These are phyloP conservation scores for Ceratotherium simum DNA, from an alignment of 2,113 vertebrate genomes.

Conservation along the genomic window DNA sequence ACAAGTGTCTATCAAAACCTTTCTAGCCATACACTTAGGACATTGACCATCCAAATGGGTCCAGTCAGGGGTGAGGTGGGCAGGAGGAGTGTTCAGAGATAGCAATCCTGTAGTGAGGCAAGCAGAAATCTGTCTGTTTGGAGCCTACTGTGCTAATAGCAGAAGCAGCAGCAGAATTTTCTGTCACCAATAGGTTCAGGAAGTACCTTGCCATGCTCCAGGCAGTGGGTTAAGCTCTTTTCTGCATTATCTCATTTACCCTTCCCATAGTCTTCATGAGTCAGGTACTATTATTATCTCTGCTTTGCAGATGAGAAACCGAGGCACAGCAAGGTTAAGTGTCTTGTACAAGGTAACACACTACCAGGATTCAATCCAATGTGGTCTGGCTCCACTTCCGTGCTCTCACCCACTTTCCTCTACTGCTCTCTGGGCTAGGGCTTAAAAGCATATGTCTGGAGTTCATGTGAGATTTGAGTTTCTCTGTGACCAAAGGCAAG, in stretches of 20 bases:
- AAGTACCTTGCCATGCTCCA: neutral
- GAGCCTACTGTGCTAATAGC: neutral
- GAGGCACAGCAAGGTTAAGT: neutral
- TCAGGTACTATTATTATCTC: neutral
- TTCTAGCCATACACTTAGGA: neutral
- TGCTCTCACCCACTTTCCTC: neutral
- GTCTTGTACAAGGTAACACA: neutral
- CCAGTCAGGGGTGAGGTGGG: neutral
- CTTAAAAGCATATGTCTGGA: neutral
- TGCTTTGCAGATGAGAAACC: neutral
- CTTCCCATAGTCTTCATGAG: neutral
- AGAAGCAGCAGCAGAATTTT: neutral
- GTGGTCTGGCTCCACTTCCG: neutral
- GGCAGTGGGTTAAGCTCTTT: neutral
- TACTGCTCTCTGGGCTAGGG: neutral
- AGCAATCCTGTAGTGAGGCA: neutral
- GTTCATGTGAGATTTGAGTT: neutral
- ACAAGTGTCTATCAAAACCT: neutral
- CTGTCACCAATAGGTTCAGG: neutral
- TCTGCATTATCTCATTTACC: neutral
- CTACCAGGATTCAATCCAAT: fast-evolving
- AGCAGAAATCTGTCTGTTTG: neutral
- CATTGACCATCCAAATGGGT: neutral
- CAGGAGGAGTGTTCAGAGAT: neutral
- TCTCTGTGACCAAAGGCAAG: neutral